Percentiles rank a stretch among this genome's conserved stretches.
phyloP scores from a whole-genome alignment of 2,888 invertebrate genomes.

The Apamea monoglypha region DNA sequence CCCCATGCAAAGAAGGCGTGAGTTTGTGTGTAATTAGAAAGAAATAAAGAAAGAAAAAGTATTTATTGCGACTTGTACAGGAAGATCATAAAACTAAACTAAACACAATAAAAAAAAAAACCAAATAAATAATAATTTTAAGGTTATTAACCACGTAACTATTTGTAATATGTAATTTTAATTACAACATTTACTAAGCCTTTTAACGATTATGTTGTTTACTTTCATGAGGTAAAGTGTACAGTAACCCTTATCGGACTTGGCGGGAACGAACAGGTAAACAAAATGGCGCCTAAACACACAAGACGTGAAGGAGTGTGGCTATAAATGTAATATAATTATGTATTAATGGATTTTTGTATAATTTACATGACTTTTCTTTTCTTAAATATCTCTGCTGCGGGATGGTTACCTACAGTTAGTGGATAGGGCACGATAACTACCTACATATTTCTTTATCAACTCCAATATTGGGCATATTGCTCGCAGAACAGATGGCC shows the following conservation, averaged over 20 bases:
- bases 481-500: too few relatives aligned
- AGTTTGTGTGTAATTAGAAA: too few relatives aligned
- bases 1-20: too few relatives aligned
- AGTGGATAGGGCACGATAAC: background rate
- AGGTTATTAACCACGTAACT: background rate
- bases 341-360: constrained; percentile 3
- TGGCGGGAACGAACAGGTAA: constrained; percentile 17
- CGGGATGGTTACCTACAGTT: background rate
- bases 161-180: constrained; percentile 24
- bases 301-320: constrained; percentile 33
- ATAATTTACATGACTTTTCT: background rate
- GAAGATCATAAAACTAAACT: too few relatives aligned
- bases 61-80: too few relatives aligned
- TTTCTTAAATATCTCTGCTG: background rate
- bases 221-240: constrained; percentile 28
- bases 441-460: background rate
- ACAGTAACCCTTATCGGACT: constrained; percentile 35
- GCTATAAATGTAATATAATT: constrained; percentile 25
- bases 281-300: constrained; percentile 57
- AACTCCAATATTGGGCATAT: background rate
- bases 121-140: too few relatives aligned
- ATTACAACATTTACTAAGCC: constrained; percentile 40
- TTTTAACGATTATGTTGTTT: constrained; percentile 48
- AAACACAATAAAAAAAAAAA: too few relatives aligned
- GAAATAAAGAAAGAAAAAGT: too few relatives aligned